phyloP scores from a whole-genome alignment of 2,888 invertebrate species.

The Andrena bucephala region DNA sequence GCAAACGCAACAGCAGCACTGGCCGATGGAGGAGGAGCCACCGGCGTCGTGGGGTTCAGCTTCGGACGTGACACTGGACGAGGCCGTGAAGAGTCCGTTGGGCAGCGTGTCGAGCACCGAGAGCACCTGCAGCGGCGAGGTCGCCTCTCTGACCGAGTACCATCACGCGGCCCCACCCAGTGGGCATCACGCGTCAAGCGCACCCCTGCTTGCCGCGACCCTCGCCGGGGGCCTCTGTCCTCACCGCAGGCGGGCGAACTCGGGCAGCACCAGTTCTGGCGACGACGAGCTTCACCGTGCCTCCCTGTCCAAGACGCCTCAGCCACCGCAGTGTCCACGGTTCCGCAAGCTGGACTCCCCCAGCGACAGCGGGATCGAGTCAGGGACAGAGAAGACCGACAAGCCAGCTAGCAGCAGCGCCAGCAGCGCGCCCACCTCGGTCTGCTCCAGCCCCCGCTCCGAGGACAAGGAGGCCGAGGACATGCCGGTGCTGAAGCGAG shows the following conservation, averaged over 20 bases:
- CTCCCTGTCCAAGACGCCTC: slow-evolving; percentile 85
- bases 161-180: slow-evolving; percentile 80
- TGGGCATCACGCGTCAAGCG: slow-evolving; percentile 89
- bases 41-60: slow-evolving; percentile 89
- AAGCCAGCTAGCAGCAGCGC: slow-evolving; percentile 88
- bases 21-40: slow-evolving; percentile 91
- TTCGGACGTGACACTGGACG: slow-evolving; percentile 91
- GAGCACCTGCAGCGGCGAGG: slow-evolving; percentile 91
- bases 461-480: slow-evolving; percentile 93
- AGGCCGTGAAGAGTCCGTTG: slow-evolving; percentile 93
- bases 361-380: slow-evolving; percentile 97
- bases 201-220: slow-evolving; percentile 91
- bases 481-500: slow-evolving; percentile 97
- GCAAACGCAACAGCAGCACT: slow-evolving; percentile 85
- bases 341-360: slow-evolving; percentile 96
- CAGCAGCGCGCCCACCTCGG: slow-evolving; percentile 89
- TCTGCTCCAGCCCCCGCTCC: slow-evolving; percentile 94
- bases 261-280: slow-evolving; percentile 90
- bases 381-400: slow-evolving; percentile 95
- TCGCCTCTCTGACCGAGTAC: slow-evolving; percentile 87
- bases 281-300: slow-evolving; percentile 88
- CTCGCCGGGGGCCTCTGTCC: slow-evolving; percentile 91
- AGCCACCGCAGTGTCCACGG: slow-evolving; percentile 86
- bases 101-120: slow-evolving; percentile 96
- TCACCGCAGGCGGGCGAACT: slow-evolving; percentile 90